Base-by-base conservation (phyloP, 1,140 invertebrate species). In the Pseudomyrmex flavicornis region DNA sequence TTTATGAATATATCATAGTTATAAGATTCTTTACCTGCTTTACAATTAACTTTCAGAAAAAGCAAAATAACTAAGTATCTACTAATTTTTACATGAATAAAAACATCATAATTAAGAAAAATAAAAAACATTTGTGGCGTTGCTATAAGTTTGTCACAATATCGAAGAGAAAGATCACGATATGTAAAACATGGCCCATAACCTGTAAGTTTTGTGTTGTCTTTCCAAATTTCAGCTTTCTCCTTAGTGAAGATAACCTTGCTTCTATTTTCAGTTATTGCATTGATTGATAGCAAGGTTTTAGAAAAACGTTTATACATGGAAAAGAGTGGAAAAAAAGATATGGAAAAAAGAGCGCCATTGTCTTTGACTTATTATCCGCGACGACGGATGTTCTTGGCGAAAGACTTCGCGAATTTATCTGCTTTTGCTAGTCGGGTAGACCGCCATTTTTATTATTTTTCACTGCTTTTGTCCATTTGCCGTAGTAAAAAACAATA, bases 381-480 rank as follows among this genome's bases (percentile, higher is more conserved):
- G 15, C n/a, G 22, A 72, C 15, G 12, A 20, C 63, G 75, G 35
- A 69, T 22, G 44, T 61, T 80, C 8, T 48, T 80, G 54, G 48
- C 66, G n/a, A 22, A 35, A 13, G 46, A 72, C 50, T 17, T 72
- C 15, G 65, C 44, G 54, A 70, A 79, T 70, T 80, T 72, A 80
- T 80, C 76, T 56, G 44, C 54, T 70, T 50, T 70, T 50, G 66
- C 54, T 61, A 35, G 54, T 48, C 44, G 22, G 20, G 20, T 72
- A 48, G 44, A 80, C 54, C 50, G n/a, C 8, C 54, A 80, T 72
- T 80, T 82, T 75, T 82, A 74, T 75, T 75, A 74, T 82, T 74
- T 82, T 75, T 9, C 4, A 35, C 58, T 56, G 17, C 50, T 54
- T 63, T 63, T 48, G 12, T 17, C 10, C 48, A 12, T 9, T 20